These are phyloP conservation scores for Patagioenas fasciata DNA, from an alignment of 2,113 vertebrate species.

Conservation along the genomic window DNA sequence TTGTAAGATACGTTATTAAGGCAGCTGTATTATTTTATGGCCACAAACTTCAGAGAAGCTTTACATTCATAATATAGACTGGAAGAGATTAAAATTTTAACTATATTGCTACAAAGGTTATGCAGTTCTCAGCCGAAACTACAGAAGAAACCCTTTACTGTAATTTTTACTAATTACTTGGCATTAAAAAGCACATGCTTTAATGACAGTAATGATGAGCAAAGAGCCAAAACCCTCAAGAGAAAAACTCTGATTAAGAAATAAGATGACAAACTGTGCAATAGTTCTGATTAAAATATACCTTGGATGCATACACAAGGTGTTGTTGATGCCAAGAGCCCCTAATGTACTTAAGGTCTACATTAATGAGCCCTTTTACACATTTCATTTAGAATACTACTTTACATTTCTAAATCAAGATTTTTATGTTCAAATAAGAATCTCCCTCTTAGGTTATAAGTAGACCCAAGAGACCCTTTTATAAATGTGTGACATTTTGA, in stretches of 20 bases:
- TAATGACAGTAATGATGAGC: neutral
- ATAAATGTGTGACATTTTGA: neutral
- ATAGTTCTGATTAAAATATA: slow-evolving; percentile 26
- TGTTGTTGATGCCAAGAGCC: neutral
- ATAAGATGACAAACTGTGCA: slow-evolving; percentile 1
- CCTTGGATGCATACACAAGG: neutral
- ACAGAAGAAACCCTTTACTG: neutral
- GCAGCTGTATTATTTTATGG: neutral
- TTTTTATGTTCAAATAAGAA: slow-evolving; percentile 5
- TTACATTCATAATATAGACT: neutral
- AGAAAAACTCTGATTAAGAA: slow-evolving; percentile 10
- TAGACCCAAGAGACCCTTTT: neutral
- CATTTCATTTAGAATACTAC: neutral
- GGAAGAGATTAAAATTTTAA: neutral
- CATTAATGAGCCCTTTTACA: neutral
- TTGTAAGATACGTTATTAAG: neutral
- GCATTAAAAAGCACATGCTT: slow-evolving; percentile 21
- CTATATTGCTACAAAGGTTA: neutral
- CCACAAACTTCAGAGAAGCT: neutral
- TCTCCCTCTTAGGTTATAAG: neutral
- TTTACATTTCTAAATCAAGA: slow-evolving; percentile 32
- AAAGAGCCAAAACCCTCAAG: neutral
- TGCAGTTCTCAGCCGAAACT: neutral
- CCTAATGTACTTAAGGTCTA: neutral
- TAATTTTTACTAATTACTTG: slow-evolving; percentile 20